Evolutionary conservation across 2,888 invertebrate genomes (phyloP).

Genomic region (Oligia latruncula): DNA sequence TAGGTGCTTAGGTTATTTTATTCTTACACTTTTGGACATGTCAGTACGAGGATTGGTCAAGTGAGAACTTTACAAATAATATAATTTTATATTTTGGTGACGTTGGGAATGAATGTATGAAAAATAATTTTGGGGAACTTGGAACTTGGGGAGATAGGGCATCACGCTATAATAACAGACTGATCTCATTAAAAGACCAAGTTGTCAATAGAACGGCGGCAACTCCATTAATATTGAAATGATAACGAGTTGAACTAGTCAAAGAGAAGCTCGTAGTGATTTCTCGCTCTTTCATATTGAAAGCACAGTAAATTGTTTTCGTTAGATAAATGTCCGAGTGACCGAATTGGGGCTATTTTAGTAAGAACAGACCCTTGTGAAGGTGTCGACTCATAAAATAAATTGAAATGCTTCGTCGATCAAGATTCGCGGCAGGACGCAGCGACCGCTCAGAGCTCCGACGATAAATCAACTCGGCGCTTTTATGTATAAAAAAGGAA

Average conservation of each 20-base stretch:
- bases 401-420: conserved; percentile 88
- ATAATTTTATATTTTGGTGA: too few species aligned
- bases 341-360: conserved; percentile 74
- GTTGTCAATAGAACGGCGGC: conserved; percentile 5
- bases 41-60: too few species aligned
- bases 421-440: conserved; percentile 84
- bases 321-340: conserved; percentile 71
- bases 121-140: too few species aligned
- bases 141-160: too few species aligned
- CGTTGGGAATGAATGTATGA: too few species aligned
- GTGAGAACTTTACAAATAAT: too few species aligned
- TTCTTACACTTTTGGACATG: too few species aligned
- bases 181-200: neutral
- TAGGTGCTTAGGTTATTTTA: too few species aligned
- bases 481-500: conserved; percentile 85
- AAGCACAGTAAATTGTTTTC: conserved; percentile 67
- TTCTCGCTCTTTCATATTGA: conserved; percentile 29
- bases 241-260: conserved; percentile 39
- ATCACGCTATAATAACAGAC: neutral
- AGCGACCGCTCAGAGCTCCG: conserved; percentile 78
- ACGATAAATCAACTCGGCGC: conserved; percentile 88
- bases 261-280: conserved; percentile 20
- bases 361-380: conserved; percentile 74
- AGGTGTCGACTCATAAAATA: conserved; percentile 87
- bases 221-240: conserved; percentile 22